Conservation (phyloP, 1,140 invertebrate genomes). For the Batillaria attramentaria region DNA sequence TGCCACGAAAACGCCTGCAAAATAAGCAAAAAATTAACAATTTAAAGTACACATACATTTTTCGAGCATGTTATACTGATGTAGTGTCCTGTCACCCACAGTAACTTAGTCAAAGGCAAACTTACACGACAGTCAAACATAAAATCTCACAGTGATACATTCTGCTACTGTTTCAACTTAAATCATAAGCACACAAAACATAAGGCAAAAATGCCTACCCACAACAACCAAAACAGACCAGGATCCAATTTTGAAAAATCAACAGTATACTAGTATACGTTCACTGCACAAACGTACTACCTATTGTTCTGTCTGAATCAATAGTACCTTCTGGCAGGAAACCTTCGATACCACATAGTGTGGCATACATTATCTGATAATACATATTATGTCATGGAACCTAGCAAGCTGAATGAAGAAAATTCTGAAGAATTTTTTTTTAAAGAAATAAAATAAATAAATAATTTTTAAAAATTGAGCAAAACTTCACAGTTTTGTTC, state of each 20-base stretch:
- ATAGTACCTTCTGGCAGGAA: too few species aligned
- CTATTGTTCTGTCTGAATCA: too few species aligned
- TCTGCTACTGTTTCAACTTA: not conserved
- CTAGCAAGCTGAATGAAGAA: too few species aligned
- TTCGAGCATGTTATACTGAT: not conserved
- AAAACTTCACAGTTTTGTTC: too few species aligned
- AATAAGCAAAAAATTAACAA: slow-evolving; percentile 23
- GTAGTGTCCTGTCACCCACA: not conserved
- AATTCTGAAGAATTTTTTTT: not conserved
- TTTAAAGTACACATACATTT: not conserved
- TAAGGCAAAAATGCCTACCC: not conserved
- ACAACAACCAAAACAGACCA: too few species aligned
- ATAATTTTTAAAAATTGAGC: too few species aligned
- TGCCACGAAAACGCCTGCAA: slow-evolving; percentile 45
- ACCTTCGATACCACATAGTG: too few species aligned
- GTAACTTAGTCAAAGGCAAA: not conserved
- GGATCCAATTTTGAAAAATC: too few species aligned
- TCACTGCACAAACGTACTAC: too few species aligned
- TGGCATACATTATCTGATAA: too few species aligned
- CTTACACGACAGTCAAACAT: not conserved
- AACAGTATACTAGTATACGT: too few species aligned
- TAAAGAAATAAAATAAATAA: not conserved
- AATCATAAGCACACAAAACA: not conserved
- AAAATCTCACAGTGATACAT: not conserved
- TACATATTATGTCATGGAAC: too few species aligned